Conservation (phyloP, 2,888 invertebrate genomes). For the Aleiodes alternator region DNA sequence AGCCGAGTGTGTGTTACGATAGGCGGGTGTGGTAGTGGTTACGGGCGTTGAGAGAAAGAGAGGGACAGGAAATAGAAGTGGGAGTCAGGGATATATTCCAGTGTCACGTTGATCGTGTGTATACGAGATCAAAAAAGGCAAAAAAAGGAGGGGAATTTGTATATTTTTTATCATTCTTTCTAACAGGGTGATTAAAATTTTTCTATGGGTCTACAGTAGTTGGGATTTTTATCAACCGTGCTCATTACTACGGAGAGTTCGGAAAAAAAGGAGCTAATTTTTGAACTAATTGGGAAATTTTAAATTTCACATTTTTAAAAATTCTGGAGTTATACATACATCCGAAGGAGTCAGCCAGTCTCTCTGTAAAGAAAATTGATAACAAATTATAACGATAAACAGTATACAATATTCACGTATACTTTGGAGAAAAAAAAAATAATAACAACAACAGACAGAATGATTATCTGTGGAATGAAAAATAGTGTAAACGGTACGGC, state of each 20-base stretch:
- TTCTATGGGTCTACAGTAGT: neutral
- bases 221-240: too few species aligned
- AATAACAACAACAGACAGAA: neutral
- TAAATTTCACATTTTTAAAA: neutral
- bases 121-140: neutral
- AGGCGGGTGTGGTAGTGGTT: slow-evolving; percentile 41
- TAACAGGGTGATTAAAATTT: neutral
- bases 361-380: neutral
- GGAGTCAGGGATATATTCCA: slow-evolving; percentile 9
- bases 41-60: slow-evolving; percentile 40
- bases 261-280: too few species aligned
- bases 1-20: neutral
- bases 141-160: too few species aligned
- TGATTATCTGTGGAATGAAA: slow-evolving; percentile 38
- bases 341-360: neutral
- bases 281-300: neutral
- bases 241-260: neutral
- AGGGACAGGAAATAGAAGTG: neutral
- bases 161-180: neutral
- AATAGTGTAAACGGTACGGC: slow-evolving; percentile 71
- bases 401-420: slow-evolving; percentile 1
- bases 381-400: too few species aligned
- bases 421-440: neutral
- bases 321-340: slow-evolving; percentile 4
- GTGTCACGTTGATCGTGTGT: slow-evolving; percentile 26